These are phyloP conservation scores for Zoroaster sp. DNA, from an alignment of 53 echinoderm and acorn worm species.

Conservation along the genomic window DNA sequence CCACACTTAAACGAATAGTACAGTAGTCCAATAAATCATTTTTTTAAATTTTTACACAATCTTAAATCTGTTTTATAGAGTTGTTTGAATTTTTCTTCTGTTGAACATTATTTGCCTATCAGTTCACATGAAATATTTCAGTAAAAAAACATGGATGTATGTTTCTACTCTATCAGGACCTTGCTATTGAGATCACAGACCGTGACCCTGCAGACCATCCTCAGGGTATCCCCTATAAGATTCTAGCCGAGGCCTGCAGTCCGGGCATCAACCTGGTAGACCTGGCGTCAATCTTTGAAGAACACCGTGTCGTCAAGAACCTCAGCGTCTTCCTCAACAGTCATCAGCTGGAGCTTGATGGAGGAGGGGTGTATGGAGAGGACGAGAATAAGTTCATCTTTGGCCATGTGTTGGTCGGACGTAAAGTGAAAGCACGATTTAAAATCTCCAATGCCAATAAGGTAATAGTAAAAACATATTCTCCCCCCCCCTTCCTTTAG, in stretches of 20 bases:
- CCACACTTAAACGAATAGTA: too few species aligned
- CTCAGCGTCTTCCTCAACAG: conserved; percentile 98
- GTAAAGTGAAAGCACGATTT: conserved; percentile 90
- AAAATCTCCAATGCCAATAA: conserved; percentile 96
- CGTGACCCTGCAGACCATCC: conserved; percentile 93
- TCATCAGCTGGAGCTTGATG: conserved; percentile 91
- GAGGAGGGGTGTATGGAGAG: conserved; percentile 96
- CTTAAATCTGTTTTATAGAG: too few species aligned
- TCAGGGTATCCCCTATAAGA: conserved; percentile 99
- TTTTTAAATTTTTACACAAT: too few species aligned
- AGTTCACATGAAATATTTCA: too few species aligned
- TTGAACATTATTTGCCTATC: too few species aligned
- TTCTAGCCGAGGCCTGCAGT: conserved; percentile 96
- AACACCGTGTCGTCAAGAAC: conserved; percentile 95
- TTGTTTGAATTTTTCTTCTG: too few species aligned
- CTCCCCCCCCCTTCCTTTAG: too few species aligned
- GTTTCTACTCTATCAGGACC: conserved; percentile 64
- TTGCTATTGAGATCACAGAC: conserved; percentile 96
- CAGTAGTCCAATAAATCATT: too few species aligned
- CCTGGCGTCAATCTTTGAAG: conserved; percentile 93
- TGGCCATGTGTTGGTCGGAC: conserved; percentile 93
- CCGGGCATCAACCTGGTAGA: conserved; percentile 95
- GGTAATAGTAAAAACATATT: too few species aligned
- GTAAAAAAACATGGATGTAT: neutral
- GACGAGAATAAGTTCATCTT: conserved; percentile 99